Evolutionary conservation across 2,113 vertebrate genomes (phyloP).

Genomic region (Opisthocomus hoazin): DNA sequence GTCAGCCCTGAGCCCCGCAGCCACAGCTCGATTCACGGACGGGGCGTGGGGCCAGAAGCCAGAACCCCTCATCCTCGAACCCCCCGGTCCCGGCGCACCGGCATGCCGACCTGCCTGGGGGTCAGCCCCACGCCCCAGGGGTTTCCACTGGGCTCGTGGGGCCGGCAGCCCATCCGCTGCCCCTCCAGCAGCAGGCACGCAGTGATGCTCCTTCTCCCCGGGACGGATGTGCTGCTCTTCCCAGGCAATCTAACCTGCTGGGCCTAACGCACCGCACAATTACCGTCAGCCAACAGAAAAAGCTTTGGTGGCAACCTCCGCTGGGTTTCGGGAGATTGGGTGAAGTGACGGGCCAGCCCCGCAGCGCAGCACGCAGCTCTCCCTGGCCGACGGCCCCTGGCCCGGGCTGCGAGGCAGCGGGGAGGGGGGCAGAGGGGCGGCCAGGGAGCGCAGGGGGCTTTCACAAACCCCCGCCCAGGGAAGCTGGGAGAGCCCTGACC

Average conservation of each 20-base stretch:
- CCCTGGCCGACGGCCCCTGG: not conserved
- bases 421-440: rapidly evolving
- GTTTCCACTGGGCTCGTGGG: rapidly evolving
- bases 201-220: not conserved
- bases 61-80: not conserved
- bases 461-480: not conserved
- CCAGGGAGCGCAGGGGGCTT: not conserved
- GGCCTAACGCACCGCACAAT: not conserved
- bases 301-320: conserved; percentile 8
- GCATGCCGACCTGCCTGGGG: not conserved
- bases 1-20: not conserved
- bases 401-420: not conserved
- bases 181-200: not conserved
- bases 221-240: not conserved
- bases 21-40: not conserved
- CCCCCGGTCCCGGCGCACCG: not conserved
- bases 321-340: not conserved
- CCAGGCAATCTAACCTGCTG: not conserved
- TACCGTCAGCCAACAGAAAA: not conserved
- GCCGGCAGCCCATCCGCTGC: not conserved
- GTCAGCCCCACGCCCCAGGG: not conserved
- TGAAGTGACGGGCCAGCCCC: not conserved
- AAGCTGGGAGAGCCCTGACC: not conserved
- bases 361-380: not conserved
- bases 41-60: not conserved